Base-by-base conservation (phyloP, 2,888 invertebrate species). In the Anoplius nigerrimus region DNA sequence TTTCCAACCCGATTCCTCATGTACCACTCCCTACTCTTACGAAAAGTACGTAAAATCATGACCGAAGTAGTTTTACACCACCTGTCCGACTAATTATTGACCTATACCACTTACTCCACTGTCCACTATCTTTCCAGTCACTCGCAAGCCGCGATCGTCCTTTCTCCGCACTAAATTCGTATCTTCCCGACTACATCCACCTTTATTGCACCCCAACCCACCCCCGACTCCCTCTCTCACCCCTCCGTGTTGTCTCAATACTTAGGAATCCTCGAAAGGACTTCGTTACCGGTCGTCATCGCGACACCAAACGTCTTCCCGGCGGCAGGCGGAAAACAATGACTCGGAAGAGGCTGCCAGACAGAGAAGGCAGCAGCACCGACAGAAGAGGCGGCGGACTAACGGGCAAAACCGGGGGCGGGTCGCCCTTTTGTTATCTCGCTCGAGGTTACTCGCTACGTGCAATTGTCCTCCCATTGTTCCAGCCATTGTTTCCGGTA, bases 401-500 rank as follows among this genome's bases (percentile, higher is more conserved):
- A 52, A 51, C 54, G 18, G 24, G 54, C 27, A 59, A 21, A 69
- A 60, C 52, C 22, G 52, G 56, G 74, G 68, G 75, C 72, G 76
- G 71, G 72, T 69, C 74, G 71, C 55, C 76, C 83, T 84, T 84
- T 85, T 85, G 84, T 85, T 83, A 69, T 56, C 66, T 34, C 34
- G 34, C 34, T 34, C 34, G 67, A 59, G 56, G 65, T 69, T 68
- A 72, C 69, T 78, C 74, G 79, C 76, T 80, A 78, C 72, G 78
- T 79, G 77, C 83, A 84, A 81, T 85, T 83, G 83, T 82, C 79
- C 74, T 78, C 74, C 66, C 73, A 83, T 84, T 84, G 86, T 87
- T 76, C 75, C 71, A 62, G 69, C 82, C 77, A 84, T 87, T 87
- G 87, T 87, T 86, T 83, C 76, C 77, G 80, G 82, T 85, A 84